Percentiles rank a stretch among this genome's conserved stretches.
phyloP scores from a whole-genome alignment of 2,888 invertebrate species.

The Torymus tubicola region DNA sequence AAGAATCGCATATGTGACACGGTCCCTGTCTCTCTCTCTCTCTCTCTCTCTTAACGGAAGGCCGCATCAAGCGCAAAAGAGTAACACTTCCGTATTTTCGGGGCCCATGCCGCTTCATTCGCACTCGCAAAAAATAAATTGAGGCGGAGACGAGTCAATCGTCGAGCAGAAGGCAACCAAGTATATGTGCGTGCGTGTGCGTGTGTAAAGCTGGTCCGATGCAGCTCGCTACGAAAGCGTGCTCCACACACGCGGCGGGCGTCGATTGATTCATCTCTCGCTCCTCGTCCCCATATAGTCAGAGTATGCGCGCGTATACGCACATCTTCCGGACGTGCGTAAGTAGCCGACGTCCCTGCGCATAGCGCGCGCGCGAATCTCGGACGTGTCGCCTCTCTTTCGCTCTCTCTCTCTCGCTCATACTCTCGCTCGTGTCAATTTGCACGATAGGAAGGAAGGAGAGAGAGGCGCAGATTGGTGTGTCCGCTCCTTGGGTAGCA shows the following conservation, averaged over 20 bases:
- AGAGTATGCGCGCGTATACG: background rate
- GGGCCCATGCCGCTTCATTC: conserved; percentile 23
- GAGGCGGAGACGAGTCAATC: conserved; percentile 54
- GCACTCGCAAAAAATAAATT: conserved; percentile 44
- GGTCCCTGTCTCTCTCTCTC: too few species aligned
- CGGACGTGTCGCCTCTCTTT: conserved; percentile 53
- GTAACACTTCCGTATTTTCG: conserved; percentile 39
- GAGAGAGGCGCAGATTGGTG: conserved; percentile 70
- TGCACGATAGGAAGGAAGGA: conserved; percentile 51
- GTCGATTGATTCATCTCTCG: conserved; percentile 50
- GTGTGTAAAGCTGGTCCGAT: conserved; percentile 4
- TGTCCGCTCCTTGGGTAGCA: conserved; percentile 73
- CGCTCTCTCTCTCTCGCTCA: conserved; percentile 27
- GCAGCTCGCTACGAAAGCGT: conserved; percentile 3
- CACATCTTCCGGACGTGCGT: conserved; percentile 49
- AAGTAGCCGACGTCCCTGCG: conserved; percentile 60
- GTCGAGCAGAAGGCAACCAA: conserved; percentile 19
- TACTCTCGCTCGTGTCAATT: conserved; percentile 39
- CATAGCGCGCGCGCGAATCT: conserved; percentile 35
- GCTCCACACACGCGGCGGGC: background rate
- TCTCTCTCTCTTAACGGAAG: conserved; percentile 35
- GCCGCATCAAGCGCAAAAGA: conserved; percentile 25
- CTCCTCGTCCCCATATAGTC: conserved; percentile 1
- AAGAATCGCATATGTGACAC: too few species aligned
- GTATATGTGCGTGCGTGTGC: conserved; percentile 1